Evolutionary conservation across 2,797 vertebrate genomes (phyloP).

Genomic region (Mormyrus proboscirostris): DNA sequence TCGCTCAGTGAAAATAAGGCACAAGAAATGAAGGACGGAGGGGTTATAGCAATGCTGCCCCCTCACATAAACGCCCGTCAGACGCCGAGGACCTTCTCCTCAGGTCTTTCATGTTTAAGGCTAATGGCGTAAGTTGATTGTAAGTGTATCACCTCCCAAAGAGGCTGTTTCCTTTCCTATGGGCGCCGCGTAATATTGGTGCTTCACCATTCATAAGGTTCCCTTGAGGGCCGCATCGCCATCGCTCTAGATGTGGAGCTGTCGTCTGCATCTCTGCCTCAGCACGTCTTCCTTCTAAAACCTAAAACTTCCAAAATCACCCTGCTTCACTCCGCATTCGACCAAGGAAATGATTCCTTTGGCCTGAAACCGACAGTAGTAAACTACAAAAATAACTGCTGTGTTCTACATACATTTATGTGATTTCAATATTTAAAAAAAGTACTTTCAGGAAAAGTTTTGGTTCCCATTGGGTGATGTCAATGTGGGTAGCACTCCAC

Average conservation of each 20-base stretch:
- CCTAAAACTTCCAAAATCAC: background rate
- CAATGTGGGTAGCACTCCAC: background rate
- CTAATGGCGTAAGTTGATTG: background rate
- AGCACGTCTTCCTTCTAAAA: background rate
- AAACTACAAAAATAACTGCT: background rate
- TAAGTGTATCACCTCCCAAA: background rate
- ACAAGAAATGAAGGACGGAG: background rate
- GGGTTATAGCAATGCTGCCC: background rate
- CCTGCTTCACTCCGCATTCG: background rate
- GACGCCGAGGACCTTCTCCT: background rate
- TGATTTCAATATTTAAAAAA: background rate
- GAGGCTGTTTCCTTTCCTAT: background rate
- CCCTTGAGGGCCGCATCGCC: background rate
- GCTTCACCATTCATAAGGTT: background rate
- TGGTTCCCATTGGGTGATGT: background rate
- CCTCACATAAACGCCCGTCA: background rate
- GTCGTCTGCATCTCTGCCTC: background rate
- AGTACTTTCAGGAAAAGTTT: background rate
- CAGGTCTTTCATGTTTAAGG: background rate
- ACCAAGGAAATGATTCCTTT: background rate
- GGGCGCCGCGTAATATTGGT: background rate
- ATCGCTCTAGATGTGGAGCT: background rate
- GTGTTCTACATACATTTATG: background rate
- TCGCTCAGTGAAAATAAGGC: conserved; percentile 12
- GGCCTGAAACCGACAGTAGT: background rate